phyloP scores from a whole-genome alignment of 2,888 invertebrate genomes.

The Coronaproctus castanopsis region DNA sequence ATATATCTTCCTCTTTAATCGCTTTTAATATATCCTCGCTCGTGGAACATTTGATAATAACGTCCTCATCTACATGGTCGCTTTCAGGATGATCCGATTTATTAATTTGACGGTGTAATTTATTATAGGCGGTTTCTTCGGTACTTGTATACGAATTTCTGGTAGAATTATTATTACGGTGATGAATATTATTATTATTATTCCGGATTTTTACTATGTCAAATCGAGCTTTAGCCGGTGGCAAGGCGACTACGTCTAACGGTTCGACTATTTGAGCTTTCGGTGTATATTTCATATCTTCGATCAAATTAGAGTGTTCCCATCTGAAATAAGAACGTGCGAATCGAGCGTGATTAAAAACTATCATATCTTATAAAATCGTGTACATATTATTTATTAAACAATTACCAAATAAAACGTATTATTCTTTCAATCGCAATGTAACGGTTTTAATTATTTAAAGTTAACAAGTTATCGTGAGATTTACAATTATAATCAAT shows the following conservation, averaged over 20 bases:
- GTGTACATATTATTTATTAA: no score
- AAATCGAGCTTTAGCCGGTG: not conserved
- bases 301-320: not conserved
- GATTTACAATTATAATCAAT: no score
- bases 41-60: not conserved
- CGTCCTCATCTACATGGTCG: not conserved
- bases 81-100: no score
- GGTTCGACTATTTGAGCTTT: not conserved
- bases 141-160: not conserved
- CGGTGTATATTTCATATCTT: not conserved
- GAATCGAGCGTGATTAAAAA: no score
- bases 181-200: not conserved
- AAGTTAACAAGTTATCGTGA: no score
- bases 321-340: not conserved
- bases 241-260: not conserved
- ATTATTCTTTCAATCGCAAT: no score
- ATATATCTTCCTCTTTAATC: not conserved
- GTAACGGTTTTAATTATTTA: no score
- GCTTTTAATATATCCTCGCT: not conserved
- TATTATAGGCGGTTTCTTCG: not conserved
- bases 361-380: no score
- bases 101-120: no score
- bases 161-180: not conserved
- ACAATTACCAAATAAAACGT: no score
- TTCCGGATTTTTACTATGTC: not conserved